Percentiles rank a stretch among this genome's conserved stretches.
Evolutionary conservation across 2,797 vertebrate genomes (phyloP).

Genomic region (Taeniopygia guttata): DNA sequence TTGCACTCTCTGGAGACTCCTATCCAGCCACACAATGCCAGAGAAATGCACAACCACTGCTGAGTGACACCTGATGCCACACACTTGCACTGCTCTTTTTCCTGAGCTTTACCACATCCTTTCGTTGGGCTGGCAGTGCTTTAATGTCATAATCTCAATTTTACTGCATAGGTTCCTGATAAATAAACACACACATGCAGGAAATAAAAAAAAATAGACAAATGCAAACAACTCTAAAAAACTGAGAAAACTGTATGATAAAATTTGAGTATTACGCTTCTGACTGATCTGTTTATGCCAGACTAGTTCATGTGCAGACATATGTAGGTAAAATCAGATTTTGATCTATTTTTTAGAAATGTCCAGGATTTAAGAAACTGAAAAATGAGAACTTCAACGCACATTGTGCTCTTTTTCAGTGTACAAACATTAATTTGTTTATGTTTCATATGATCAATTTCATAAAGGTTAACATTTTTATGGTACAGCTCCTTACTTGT

Average conservation of each 20-base stretch:
- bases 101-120: background rate
- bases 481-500: background rate
- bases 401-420: background rate
- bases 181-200: background rate
- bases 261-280: background rate
- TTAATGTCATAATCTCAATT: background rate
- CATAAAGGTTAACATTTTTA: background rate
- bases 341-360: background rate
- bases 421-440: background rate
- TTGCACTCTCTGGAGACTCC: background rate
- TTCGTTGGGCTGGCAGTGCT: background rate
- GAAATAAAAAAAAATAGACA: background rate
- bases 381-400: background rate
- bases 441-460: background rate
- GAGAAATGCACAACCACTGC: background rate
- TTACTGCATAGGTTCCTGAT: background rate
- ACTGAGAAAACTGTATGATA: background rate
- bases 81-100: background rate
- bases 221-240: background rate
- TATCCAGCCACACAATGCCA: accelerated
- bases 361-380: background rate
- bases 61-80: background rate
- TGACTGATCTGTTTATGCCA: background rate
- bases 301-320: background rate
- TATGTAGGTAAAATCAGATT: background rate